phyloP scores from a whole-genome alignment of 92 coral and sea anemone species.

The Galaxea fascicularis region DNA sequence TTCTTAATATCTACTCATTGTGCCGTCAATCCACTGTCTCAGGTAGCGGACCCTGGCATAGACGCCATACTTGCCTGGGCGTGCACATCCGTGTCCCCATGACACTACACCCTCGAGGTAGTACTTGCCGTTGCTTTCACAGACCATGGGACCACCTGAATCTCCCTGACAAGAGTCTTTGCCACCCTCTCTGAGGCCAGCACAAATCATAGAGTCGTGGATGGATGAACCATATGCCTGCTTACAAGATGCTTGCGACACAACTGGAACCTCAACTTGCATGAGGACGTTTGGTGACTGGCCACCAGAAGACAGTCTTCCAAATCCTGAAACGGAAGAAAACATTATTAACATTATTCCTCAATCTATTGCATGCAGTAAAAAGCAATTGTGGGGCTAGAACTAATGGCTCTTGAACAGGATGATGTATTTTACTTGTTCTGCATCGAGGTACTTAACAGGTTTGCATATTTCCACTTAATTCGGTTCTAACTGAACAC shows the following conservation, averaged over 20 bases:
- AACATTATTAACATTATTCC: too few species aligned
- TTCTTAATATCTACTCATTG: not conserved
- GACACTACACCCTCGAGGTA: constrained; percentile 71
- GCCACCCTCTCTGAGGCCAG: constrained; percentile 74
- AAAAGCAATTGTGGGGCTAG: too few species aligned
- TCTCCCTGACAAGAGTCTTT: constrained; percentile 79
- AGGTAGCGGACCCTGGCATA: constrained; percentile 9
- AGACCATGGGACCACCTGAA: constrained; percentile 81
- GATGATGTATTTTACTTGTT: too few species aligned
- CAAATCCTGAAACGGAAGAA: constrained; percentile 62
- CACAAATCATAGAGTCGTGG: constrained; percentile 84
- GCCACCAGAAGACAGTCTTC: constrained; percentile 70
- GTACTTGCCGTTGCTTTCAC: constrained; percentile 68
- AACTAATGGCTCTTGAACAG: too few species aligned
- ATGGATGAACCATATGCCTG: constrained; percentile 54
- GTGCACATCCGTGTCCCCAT: constrained; percentile 79
- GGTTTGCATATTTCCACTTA: too few species aligned
- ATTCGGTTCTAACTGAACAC: too few species aligned
- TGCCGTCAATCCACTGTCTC: not conserved
- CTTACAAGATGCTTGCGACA: constrained; percentile 50
- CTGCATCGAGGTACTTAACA: too few species aligned
- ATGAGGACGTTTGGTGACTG: constrained; percentile 41
- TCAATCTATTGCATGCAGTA: too few species aligned
- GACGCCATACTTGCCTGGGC: constrained; percentile 53
- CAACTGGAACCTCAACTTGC: constrained; percentile 79